Base-by-base conservation (phyloP, 2,888 invertebrate species). In the Troides oblongomaculatus region DNA sequence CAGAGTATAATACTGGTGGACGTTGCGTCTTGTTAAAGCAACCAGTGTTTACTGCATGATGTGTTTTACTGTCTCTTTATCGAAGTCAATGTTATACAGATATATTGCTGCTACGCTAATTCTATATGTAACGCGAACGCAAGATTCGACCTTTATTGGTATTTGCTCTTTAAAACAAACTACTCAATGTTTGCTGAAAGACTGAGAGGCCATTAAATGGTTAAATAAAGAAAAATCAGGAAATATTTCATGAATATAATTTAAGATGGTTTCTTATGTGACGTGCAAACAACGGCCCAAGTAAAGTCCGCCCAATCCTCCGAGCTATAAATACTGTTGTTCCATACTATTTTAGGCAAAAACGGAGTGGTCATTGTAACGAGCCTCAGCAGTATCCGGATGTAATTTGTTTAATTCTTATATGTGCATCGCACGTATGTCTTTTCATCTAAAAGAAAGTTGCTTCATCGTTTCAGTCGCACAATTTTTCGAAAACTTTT, bases 21-120 rank as follows among this genome's bases (percentile, higher is more conserved):
- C 61, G 64, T 71, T 57, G 78, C 79, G 81, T 83, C 81, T 81
- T 82, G 82, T 78, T 81, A 65, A 58, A 72, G 74, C 74, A 75
- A 75, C 73, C 74, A 73, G 17, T 53, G n/a, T 53, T 53, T 53
- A 53, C 53, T 53, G 17, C 17, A 53, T 18, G 2, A 53, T 53
- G n/a, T 53, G n/a, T 53, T n/a, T 53, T 18, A 17, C 53, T 17
- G n/a, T 17, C 53, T 53, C 18, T 53, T 53, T 53, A 17, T 53
- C 53, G 2, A 17, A 53, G 7, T 53, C 17, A 17, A 53, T 53
- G 53, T 53, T 53, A 39, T 39, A 10, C 17, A 8, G n/a, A 17
- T 53, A 53, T 53, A 39, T 39, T 39, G 39, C 39, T 39, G 39
- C 53, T 53, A 53, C n/a, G 53, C 53, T 53, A 17, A 53, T 17